phyloP scores from a whole-genome alignment of 92 coral and sea anemone species.

The Porites lobata region DNA sequence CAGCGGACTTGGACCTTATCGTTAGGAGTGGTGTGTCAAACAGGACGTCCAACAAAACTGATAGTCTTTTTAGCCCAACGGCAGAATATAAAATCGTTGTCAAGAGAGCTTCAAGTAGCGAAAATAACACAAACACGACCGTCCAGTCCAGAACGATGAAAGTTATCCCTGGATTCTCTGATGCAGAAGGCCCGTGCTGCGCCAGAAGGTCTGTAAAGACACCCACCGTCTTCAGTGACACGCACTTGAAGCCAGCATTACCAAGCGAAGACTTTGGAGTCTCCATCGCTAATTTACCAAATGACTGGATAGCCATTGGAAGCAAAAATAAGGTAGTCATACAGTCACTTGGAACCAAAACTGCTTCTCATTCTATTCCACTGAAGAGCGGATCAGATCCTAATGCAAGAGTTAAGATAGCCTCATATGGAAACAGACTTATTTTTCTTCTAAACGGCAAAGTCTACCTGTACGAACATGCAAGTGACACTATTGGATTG shows the following conservation, averaged over 20 bases:
- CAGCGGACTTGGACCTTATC: slow-evolving; percentile 53
- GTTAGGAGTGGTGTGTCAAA: slow-evolving; percentile 31
- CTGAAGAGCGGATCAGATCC: not conserved
- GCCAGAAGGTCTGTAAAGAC: slow-evolving; percentile 31
- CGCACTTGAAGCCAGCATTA: slow-evolving; percentile 81
- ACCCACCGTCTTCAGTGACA: slow-evolving; percentile 55
- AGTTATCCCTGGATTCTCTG: slow-evolving; percentile 71
- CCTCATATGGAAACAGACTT: slow-evolving; percentile 12
- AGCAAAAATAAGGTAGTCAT: slow-evolving; percentile 62
- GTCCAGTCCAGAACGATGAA: slow-evolving; percentile 72
- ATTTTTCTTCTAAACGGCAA: slow-evolving; percentile 27
- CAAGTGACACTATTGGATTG: not conserved
- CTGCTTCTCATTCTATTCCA: not conserved
- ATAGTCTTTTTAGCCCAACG: slow-evolving; percentile 68
- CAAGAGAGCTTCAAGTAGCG: slow-evolving; percentile 68
- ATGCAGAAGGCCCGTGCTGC: slow-evolving; percentile 80
- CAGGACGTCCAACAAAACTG: slow-evolving; percentile 31
- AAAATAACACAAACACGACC: slow-evolving; percentile 82
- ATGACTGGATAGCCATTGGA: slow-evolving; percentile 67
- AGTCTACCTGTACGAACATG: slow-evolving; percentile 1
- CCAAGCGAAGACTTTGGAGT: slow-evolving; percentile 73
- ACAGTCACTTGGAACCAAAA: slow-evolving; percentile 52
- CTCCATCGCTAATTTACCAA: slow-evolving; percentile 64
- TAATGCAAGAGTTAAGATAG: slow-evolving; percentile 14
- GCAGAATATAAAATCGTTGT: slow-evolving; percentile 75